These are phyloP conservation scores for Anomalospiza imberbis DNA, from an alignment of 2,797 vertebrate species.

Conservation along the genomic window DNA sequence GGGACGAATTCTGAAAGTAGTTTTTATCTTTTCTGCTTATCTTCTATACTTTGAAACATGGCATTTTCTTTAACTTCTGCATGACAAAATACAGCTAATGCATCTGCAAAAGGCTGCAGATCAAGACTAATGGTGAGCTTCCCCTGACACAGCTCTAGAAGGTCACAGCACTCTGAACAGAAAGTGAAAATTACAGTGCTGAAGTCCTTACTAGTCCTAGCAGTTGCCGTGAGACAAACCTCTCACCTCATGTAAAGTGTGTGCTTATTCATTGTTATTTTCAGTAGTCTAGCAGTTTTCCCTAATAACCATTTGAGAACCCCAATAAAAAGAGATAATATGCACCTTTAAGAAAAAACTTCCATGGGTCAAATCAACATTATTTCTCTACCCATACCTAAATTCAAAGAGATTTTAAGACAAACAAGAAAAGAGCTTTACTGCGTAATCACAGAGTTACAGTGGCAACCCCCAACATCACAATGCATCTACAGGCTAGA, in stretches of 20 bases:
- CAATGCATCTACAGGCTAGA: neutral
- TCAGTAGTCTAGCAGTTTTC: neutral
- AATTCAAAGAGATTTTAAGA: neutral
- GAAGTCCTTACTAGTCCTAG: neutral
- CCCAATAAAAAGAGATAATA: neutral
- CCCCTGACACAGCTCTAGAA: neutral
- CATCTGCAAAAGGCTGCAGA: neutral
- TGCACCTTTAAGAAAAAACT: neutral
- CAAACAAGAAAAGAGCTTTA: neutral
- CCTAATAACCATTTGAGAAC: neutral
- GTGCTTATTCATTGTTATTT: neutral
- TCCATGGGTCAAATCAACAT: neutral
- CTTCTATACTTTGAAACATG: neutral
- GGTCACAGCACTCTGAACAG: neutral
- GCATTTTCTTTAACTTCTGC: neutral
- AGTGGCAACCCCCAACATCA: neutral
- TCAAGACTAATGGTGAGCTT: neutral
- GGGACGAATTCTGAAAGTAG: neutral
- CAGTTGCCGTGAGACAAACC: neutral
- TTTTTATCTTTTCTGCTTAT: neutral
- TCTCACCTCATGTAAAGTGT: neutral
- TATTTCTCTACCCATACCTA: neutral
- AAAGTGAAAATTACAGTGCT: neutral
- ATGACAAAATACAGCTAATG: neutral
- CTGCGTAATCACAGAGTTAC: neutral